Base-by-base conservation (phyloP, 2,888 invertebrate genomes). In the Drosophila yooni region DNA sequence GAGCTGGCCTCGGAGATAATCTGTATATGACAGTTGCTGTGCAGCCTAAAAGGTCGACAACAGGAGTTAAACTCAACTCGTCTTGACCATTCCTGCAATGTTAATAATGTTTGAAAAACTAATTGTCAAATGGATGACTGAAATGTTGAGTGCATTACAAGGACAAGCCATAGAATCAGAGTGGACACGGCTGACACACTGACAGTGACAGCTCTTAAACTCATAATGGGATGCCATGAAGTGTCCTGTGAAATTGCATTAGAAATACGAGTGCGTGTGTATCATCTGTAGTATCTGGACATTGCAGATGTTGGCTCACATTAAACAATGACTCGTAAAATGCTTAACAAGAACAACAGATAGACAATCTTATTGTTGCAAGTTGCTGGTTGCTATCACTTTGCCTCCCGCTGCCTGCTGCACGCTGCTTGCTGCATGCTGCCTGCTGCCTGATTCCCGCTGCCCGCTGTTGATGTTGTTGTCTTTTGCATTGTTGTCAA, bases 291-390 rank as follows among this genome's bases (percentile, higher is more conserved):
- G 27, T 29, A 25, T 36, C 25, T 38, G 65, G 64, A 38, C 61
- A 51, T 58, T 40, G 40, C 50, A 48, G 65, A 76, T 50, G 59
- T 40, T 54, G 57, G 31, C 63, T 57, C 31, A 76, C 79, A 76
- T 77, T 84, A 81, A 64, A 85, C 87, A 85, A 87, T 87, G 77
- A 70, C 79, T 84, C 77, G 84, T 84, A 77, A 81, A 84, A 84
- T 83, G 56, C 68, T 51, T 69, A 70, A 69, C 73, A 52, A 57
- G 46, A 70, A 73, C 73, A 54, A 75, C 15, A 46, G 64, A 74
- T 67, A 53, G 72, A 79, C 60, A 62, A 70, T 71, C 73, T 67
- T 64, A 61, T 70, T 67, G 79, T 70, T 63, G 60, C 52, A 66
- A 66, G 56, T 54, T 70, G 51, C 60, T 53, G 56, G 65, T 58